Conservation (phyloP, 1,140 invertebrate genomes). For the Thaumatotibia leucotreta region DNA sequence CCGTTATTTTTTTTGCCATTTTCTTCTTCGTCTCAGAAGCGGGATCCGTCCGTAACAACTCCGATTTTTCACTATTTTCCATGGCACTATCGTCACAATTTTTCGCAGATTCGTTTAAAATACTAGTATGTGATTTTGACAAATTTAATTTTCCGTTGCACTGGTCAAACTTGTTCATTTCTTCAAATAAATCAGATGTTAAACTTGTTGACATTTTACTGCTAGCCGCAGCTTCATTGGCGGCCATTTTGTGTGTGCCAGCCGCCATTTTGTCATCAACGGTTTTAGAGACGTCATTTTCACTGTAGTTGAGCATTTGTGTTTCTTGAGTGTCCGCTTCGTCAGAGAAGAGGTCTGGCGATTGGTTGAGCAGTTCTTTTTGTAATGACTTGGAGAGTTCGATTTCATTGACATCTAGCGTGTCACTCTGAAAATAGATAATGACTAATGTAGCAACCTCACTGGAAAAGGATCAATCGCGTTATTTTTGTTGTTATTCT, state of each 20-base stretch:
- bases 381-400: constrained; percentile 7
- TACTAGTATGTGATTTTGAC: constrained; percentile 25
- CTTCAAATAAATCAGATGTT: constrained; percentile 43
- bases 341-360: constrained; percentile 35
- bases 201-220: constrained; percentile 1
- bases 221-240: constrained; percentile 8
- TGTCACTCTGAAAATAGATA: neutral
- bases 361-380: constrained; percentile 19
- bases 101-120: constrained; percentile 16
- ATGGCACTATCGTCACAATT: constrained; percentile 5
- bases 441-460: no score
- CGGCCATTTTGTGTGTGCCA: neutral
- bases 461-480: no score
- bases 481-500: no score
- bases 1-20: constrained; percentile 55
- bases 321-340: constrained; percentile 15
- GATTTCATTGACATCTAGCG: neutral
- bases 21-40: constrained; percentile 70
- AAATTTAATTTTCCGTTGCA: constrained; percentile 43
- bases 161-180: constrained; percentile 51
- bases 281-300: neutral
- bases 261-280: neutral
- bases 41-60: constrained; percentile 28
- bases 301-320: neutral
- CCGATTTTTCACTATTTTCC: constrained; percentile 22